phyloP scores from a whole-genome alignment of 2,888 invertebrate genomes.

The Nephrotoma guestfalica region DNA sequence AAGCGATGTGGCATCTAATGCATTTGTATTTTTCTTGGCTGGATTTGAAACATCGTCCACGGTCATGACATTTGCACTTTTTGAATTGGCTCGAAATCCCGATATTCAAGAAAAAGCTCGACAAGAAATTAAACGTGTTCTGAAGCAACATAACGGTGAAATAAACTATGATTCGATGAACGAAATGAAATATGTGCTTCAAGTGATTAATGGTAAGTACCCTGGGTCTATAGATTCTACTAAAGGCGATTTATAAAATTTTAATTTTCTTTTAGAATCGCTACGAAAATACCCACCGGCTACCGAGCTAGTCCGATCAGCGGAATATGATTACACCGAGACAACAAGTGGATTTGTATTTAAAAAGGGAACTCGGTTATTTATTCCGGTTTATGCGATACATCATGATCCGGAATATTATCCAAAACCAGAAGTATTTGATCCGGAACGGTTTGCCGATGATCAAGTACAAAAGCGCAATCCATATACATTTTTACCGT shows the following conservation, averaged over 20 bases:
- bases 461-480: not conserved
- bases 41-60: conserved; percentile 35
- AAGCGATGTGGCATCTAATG: conserved; percentile 26
- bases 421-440: not conserved
- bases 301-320: not conserved
- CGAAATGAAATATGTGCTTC: conserved; percentile 32
- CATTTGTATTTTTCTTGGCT: conserved; percentile 32
- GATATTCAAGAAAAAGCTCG: conserved; percentile 25
- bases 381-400: not conserved
- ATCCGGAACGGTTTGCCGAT: not conserved
- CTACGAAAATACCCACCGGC: not conserved
- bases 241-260: not conserved
- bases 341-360: not conserved
- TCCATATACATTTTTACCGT: not conserved
- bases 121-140: conserved; percentile 25
- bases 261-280: not conserved
- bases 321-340: not conserved
- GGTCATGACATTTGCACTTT: conserved; percentile 27
- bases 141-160: conserved; percentile 22
- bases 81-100: conserved; percentile 31
- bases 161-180: conserved; percentile 30
- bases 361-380: not conserved
- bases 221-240: not conserved
- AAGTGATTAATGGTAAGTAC: conserved; percentile 21
- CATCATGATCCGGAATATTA: not conserved